A percentile compares a stretch with the other conserved stretches of the same genome.
phyloP scores from a whole-genome alignment of 2,888 invertebrate species.

The Flexamia atlantica region DNA sequence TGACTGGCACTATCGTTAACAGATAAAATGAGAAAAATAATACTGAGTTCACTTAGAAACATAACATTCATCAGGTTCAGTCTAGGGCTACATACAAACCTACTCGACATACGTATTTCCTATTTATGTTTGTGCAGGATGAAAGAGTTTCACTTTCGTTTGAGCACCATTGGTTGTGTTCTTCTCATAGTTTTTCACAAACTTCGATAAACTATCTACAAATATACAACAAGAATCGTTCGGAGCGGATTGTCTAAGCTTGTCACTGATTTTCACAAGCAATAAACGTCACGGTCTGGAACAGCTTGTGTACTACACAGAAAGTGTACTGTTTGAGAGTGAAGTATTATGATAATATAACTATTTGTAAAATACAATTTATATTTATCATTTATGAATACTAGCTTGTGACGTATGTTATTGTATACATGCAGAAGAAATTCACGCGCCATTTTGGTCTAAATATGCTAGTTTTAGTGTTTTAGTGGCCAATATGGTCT shows the following conservation, averaged over 20 bases:
- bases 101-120: background rate
- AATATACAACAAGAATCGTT: background rate
- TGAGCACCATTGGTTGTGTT: conserved; percentile 32
- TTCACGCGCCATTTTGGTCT: no score
- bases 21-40: background rate
- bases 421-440: no score
- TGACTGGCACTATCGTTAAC: background rate
- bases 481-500: no score
- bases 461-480: no score
- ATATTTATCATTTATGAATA: no score
- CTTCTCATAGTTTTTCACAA: background rate
- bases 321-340: no score
- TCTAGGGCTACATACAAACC: conserved; percentile 27
- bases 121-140: conserved; percentile 19
- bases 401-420: no score
- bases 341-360: no score
- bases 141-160: background rate
- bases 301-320: conserved; percentile 14
- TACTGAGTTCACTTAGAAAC: background rate
- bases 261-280: background rate
- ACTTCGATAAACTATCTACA: background rate
- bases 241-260: background rate
- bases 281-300: background rate
- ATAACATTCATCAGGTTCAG: conserved; percentile 15
- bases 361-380: no score